These are phyloP conservation scores for Phrynocephalus vlangalii DNA, from an alignment of 2,797 vertebrate genomes.

Conservation along the genomic window DNA sequence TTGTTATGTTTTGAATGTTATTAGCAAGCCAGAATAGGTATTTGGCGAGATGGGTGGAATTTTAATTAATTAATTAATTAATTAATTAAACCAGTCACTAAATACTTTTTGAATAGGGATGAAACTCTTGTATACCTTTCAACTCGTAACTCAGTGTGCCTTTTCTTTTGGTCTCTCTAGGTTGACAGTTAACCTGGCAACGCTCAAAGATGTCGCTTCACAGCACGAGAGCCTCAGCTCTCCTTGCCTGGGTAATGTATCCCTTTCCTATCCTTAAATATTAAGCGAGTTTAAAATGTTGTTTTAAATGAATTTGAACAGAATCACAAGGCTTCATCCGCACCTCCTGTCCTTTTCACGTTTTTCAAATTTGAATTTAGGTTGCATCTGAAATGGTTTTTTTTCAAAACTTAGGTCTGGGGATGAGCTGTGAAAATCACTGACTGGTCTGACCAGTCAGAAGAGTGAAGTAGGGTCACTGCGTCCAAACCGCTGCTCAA, in stretches of 20 bases:
- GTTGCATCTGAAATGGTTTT: neutral
- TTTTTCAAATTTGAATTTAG: neutral
- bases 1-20: no score
- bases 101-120: neutral
- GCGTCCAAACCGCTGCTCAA: no score
- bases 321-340: neutral
- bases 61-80: no score
- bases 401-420: neutral
- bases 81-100: no score
- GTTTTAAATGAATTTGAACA: neutral
- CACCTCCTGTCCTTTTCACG: neutral
- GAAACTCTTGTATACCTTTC: neutral
- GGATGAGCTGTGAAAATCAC: neutral
- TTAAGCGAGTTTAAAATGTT: neutral
- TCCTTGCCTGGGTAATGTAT: constrained; percentile 83
- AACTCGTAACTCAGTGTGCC: constrained; percentile 11
- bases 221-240: constrained; percentile 68
- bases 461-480: no score
- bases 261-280: neutral
- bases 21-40: no score
- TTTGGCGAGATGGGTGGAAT: no score
- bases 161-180: constrained; percentile 9
- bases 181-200: constrained; percentile 54
- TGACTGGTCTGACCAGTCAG: neutral
- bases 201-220: constrained; percentile 78